These are phyloP conservation scores for Prostheceraeus crozeri DNA, from an alignment of 2,888 invertebrate species.

Conservation along the genomic window DNA sequence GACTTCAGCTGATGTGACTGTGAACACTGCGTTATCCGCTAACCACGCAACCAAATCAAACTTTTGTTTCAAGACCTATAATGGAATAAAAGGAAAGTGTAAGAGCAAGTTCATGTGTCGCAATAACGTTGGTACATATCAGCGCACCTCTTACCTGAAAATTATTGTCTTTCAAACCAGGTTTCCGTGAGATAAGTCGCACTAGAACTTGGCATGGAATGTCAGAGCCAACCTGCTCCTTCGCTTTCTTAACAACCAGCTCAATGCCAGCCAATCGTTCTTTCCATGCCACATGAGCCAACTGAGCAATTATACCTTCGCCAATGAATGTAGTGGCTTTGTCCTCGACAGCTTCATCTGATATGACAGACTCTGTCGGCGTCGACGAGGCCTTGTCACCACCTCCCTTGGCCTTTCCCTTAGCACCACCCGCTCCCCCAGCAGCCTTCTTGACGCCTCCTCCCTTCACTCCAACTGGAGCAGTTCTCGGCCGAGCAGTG, in stretches of 20 bases:
- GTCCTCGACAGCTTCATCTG: conserved; percentile 69
- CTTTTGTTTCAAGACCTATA: conserved; percentile 68
- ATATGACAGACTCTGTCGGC: conserved; percentile 25
- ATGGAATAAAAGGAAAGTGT: not conserved
- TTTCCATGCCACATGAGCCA: conserved; percentile 78
- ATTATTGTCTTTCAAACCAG: conserved; percentile 78
- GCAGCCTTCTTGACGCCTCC: conserved; percentile 34
- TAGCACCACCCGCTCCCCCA: conserved; percentile 40
- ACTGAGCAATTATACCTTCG: conserved; percentile 41
- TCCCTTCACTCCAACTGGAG: conserved; percentile 23
- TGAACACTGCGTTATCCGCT: conserved; percentile 63
- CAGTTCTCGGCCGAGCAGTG: conserved; percentile 5
- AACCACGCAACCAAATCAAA: conserved; percentile 71
- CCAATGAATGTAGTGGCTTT: conserved; percentile 63
- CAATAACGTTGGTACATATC: not conserved
- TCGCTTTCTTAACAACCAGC: conserved; percentile 36
- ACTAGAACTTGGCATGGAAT: conserved; percentile 70
- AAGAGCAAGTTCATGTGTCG: not conserved
- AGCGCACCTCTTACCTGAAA: conserved; percentile 69
- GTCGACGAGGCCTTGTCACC: conserved; percentile 32
- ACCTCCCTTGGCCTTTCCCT: conserved; percentile 41
- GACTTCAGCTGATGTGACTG: conserved; percentile 67
- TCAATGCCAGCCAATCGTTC: conserved; percentile 70
- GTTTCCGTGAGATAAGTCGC: conserved; percentile 68
- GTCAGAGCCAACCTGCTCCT: conserved; percentile 49